Base-by-base conservation (phyloP, 2,888 invertebrate genomes). In the Agrochola lota region DNA sequence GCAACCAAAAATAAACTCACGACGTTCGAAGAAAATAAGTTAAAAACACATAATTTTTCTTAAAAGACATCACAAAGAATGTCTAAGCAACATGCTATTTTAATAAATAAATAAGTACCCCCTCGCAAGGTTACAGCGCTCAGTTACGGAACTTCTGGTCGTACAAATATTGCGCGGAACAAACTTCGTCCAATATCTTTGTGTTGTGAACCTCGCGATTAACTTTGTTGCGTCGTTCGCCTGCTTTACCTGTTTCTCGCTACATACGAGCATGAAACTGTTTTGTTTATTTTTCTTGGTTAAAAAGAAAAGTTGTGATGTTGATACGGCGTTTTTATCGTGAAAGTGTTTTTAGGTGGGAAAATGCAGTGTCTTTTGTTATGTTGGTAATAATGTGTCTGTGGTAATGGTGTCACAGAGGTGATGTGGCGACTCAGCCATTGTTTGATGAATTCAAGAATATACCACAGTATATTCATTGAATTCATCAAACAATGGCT, bases 151-250 rank as follows among this genome's bases (percentile, higher is more conserved):
- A 80, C 49, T 80, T 60, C 57, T 69, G 60, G 46, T 35, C 26
- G 71, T 80, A 43, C 81, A 73, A 81, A 73, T 85, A 76, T 86
- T 71, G 73, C 49, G 59, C 64, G 15, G 52, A 76, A 57, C 69
- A 78, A 80, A 85, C 76, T 86, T 78, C 43, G 43, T 62, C 69
- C 71, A 74, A 86, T 84, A 76, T 76, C 73, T 78, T 86, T 85
- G 80, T 84, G 71, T 80, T 80, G 75, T 68, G 71, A 85, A 78
- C 68, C 68, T 73, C 73, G 52, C 80, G 73, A 86, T 84, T 80
- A 85, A 86, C 78, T 86, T 84, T 84, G 75, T 78, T 76, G 71
- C 76, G 71, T 72, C 76, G 79, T 81, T 80, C 69, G 75, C 46
- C 52, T 71, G 69, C 57, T 80, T 79, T 52, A 52, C 52, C 52